Conservation (phyloP, 2,797 vertebrate genomes). For the Delichon dasypus region DNA sequence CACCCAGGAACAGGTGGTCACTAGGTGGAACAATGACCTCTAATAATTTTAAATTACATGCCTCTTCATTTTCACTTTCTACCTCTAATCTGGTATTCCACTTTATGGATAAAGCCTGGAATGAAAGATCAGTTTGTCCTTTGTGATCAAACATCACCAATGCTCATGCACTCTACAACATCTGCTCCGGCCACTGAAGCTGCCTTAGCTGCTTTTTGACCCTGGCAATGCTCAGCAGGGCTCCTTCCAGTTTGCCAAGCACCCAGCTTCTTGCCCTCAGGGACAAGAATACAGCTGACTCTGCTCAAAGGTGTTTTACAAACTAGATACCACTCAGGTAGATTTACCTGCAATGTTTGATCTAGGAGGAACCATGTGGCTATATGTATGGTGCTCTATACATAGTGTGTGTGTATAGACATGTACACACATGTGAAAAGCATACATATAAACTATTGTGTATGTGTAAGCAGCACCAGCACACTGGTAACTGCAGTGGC, state of each 20-base stretch:
- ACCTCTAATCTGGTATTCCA: neutral
- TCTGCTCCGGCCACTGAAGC: neutral
- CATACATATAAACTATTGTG: neutral
- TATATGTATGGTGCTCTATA: too few species aligned
- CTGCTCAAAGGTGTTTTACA: neutral
- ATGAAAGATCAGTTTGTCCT: neutral
- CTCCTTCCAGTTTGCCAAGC: neutral
- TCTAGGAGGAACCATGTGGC: neutral
- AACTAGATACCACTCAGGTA: neutral
- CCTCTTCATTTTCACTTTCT: neutral
- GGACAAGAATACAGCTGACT: neutral
- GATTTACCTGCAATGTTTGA: neutral
- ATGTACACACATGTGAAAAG: neutral
- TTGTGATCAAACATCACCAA: neutral
- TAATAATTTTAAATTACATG: neutral
- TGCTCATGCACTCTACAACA: neutral
- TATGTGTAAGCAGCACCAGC: neutral
- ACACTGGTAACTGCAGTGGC: accelerated
- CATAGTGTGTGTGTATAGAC: neutral
- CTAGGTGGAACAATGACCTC: neutral
- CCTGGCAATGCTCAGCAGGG: neutral
- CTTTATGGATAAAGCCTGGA: neutral
- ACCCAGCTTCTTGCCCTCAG: neutral
- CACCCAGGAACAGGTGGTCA: neutral
- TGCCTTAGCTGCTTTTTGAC: neutral